Conservation (phyloP, 92 coral and sea anemone species). For the Umimayanthus kanabou region DNA sequence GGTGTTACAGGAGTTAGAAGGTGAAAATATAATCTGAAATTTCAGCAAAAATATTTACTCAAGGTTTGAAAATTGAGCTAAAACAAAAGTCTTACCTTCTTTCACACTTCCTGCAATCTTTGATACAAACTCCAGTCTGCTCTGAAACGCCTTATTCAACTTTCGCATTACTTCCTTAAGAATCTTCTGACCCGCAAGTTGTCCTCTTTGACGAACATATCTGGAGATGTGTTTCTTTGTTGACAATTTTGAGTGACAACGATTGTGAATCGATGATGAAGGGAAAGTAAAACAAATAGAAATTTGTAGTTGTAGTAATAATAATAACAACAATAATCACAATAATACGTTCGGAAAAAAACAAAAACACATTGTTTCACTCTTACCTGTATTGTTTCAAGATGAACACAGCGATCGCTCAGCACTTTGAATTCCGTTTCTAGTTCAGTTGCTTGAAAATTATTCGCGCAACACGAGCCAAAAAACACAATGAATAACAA, state of each 20-base stretch:
- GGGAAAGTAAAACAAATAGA: not conserved
- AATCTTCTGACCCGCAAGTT: not conserved
- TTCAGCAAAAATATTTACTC: not conserved
- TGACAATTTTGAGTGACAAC: not conserved
- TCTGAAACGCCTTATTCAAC: not conserved
- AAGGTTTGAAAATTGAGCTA: not conserved
- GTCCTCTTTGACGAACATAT: not conserved
- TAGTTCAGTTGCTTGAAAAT: not conserved
- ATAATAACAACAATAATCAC: no score
- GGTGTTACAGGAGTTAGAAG: no score
- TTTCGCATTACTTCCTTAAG: not conserved
- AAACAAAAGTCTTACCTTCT: not conserved
- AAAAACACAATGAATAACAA: not conserved
- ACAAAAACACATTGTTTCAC: not conserved
- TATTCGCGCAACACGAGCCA: not conserved
- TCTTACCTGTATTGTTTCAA: not conserved
- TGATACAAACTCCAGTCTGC: constrained; percentile 2
- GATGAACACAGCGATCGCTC: not conserved
- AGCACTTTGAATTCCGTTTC: not conserved
- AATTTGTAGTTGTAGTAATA: not conserved
- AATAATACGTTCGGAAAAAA: no score
- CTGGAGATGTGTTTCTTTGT: not conserved
- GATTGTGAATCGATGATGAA: no score
- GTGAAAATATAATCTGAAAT: no score
- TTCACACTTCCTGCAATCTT: not conserved